phyloP scores from a whole-genome alignment of 92 coral and sea anemone genomes.

The Ricordea florida region DNA sequence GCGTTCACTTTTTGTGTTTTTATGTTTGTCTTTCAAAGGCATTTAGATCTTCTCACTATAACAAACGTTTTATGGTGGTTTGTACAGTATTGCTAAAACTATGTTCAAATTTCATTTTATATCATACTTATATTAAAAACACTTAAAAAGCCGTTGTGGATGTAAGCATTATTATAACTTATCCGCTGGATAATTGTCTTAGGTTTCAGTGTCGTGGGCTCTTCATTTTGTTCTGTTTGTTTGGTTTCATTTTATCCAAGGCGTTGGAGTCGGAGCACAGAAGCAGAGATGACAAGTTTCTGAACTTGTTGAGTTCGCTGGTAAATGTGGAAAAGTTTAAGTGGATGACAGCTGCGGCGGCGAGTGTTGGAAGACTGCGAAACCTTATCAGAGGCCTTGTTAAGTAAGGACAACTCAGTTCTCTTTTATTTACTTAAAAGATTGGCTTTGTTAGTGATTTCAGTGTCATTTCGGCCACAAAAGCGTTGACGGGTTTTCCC shows the following conservation, averaged over 20 bases:
- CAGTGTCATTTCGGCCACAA: neutral
- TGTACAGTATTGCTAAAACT: no score
- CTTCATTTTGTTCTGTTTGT: neutral
- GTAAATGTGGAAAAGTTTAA: constrained; percentile 72
- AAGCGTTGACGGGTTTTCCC: neutral
- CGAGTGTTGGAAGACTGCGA: constrained; percentile 80
- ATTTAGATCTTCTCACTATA: no score
- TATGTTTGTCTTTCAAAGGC: neutral
- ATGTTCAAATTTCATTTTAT: no score
- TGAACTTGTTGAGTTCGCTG: constrained; percentile 69
- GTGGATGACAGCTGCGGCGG: constrained; percentile 90
- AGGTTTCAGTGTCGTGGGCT: neutral
- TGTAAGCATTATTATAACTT: no score
- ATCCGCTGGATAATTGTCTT: neutral
- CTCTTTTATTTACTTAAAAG: neutral
- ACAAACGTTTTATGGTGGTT: no score
- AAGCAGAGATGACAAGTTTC: constrained; percentile 71
- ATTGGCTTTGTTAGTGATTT: neutral
- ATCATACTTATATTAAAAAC: no score
- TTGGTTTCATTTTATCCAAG: constrained; percentile 29
- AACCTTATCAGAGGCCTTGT: constrained; percentile 77
- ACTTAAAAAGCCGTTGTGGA: no score
- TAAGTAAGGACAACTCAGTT: constrained; percentile 50
- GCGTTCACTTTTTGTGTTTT: neutral
- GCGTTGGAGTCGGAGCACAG: constrained; percentile 80